A percentile compares a stretch with the other conserved stretches of the same genome.
These are phyloP conservation scores for Pseudomyrmex sp. DNA, from an alignment of 1,140 invertebrate genomes.

Conservation along the genomic window DNA sequence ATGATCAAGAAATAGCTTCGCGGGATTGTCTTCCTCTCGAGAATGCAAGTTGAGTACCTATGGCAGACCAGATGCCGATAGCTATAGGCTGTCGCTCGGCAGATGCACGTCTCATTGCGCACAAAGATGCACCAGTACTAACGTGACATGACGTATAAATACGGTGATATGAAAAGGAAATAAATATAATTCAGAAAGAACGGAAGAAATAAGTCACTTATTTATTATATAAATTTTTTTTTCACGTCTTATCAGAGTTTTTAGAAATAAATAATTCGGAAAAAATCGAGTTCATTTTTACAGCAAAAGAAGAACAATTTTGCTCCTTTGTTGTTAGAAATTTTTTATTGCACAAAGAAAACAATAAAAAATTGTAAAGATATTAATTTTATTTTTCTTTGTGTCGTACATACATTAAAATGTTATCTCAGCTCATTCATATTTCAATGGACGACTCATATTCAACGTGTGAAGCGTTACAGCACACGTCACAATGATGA, in stretches of 20 bases:
- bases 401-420: background rate
- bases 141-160: constrained; percentile 8
- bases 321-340: too few species aligned
- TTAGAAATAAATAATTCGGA: too few species aligned
- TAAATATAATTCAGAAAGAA: background rate
- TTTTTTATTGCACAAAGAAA: background rate
- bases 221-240: background rate
- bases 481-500: background rate
- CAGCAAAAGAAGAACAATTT: background rate
- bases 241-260: too few species aligned
- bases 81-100: constrained; percentile 37
- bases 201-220: background rate
- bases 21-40: constrained; percentile 31
- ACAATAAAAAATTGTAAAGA: background rate
- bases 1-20: constrained; percentile 14
- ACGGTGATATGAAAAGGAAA: background rate
- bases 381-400: background rate
- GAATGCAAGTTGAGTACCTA: constrained; percentile 47
- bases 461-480: background rate
- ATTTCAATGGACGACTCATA: background rate
- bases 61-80: constrained; percentile 46
- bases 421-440: constrained; percentile 3
- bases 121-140: constrained; percentile 17
- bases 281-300: background rate
- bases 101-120: constrained; percentile 52